Evolutionary conservation across 2,797 vertebrate species (phyloP).

Genomic region (Amazona ochrocephala): DNA sequence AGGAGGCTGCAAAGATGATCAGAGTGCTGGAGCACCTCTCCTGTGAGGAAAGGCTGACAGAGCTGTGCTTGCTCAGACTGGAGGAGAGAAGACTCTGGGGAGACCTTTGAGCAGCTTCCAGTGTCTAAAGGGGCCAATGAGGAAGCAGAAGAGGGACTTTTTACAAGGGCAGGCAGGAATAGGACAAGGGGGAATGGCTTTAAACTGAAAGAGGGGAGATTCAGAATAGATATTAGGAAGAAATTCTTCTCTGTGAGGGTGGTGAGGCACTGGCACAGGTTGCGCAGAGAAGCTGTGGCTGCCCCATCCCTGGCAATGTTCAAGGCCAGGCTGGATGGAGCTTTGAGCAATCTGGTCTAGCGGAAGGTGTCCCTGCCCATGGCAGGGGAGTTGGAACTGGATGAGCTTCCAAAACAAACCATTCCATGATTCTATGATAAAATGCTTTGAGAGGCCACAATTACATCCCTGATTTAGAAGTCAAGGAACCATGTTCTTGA

Average conservation of each 20-base stretch:
- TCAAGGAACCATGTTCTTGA: background rate
- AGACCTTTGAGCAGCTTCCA: background rate
- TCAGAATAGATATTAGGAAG: too few relatives aligned
- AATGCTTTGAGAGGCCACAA: background rate
- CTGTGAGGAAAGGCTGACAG: background rate
- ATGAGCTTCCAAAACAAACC: background rate
- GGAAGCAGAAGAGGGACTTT: background rate
- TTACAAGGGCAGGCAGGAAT: background rate
- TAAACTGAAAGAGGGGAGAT: background rate
- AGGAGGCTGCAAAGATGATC: background rate
- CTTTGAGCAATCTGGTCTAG: background rate
- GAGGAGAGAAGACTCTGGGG: background rate
- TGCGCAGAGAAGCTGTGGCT: background rate
- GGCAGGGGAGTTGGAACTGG: background rate
- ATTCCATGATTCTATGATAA: background rate
- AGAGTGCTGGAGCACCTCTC: background rate
- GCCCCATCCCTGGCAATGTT: background rate
- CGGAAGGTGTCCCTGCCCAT: background rate
- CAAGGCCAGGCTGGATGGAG: background rate
- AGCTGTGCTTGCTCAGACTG: background rate
- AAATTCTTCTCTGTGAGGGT: background rate
- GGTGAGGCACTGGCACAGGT: accelerated
- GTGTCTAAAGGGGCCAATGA: background rate
- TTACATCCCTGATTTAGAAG: background rate
- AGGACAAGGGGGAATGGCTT: background rate